phyloP scores from a whole-genome alignment of 2,888 invertebrate genomes.

The Nephrotoma guestfalica region DNA sequence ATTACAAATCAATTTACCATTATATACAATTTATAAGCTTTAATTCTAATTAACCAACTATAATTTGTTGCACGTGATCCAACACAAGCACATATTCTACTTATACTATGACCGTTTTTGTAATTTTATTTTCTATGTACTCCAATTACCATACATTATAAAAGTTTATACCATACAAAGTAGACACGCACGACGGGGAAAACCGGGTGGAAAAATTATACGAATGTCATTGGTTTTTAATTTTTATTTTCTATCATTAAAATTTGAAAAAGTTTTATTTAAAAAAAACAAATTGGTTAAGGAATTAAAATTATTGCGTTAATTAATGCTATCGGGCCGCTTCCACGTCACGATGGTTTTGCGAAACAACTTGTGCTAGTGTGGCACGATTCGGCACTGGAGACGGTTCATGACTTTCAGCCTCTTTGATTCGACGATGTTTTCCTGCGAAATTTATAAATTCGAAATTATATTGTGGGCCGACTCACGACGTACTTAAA shows the following conservation, averaged over 20 bases:
- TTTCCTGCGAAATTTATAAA: neutral
- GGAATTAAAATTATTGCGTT: neutral
- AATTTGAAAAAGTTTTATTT: neutral
- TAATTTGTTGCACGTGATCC: neutral
- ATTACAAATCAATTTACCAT: neutral
- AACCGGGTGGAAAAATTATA: neutral
- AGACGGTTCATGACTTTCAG: neutral
- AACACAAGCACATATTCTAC: neutral
- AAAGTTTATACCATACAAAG: neutral
- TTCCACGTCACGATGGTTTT: slow-evolving; percentile 8
- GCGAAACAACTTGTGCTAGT: slow-evolving; percentile 5
- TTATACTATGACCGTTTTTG: neutral
- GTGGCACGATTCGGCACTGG: neutral
- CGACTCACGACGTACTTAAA: neutral
- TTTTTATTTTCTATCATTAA: neutral
- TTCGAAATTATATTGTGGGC: neutral
- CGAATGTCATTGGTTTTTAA: neutral
- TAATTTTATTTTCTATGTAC: too few relatives aligned
- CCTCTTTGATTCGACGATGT: neutral
- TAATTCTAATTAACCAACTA: neutral
- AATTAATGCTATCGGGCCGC: neutral
- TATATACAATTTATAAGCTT: neutral
- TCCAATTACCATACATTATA: neutral
- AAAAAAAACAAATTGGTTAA: neutral
- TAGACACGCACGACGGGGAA: neutral